These are phyloP conservation scores for Germaria angustata DNA, from an alignment of 2,888 invertebrate genomes.

Conservation along the genomic window DNA sequence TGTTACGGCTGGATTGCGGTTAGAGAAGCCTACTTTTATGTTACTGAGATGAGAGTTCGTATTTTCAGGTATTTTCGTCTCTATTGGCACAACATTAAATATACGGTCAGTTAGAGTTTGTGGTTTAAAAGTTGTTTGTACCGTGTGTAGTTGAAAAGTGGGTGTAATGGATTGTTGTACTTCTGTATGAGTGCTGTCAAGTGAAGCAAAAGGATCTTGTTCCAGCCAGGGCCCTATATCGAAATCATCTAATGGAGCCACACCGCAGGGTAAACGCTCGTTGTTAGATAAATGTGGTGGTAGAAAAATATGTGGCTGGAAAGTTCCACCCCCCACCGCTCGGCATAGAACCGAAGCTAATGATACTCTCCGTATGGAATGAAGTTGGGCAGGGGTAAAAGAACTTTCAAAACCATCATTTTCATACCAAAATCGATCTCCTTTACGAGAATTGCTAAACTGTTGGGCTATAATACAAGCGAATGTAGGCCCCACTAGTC, in stretches of 20 bases:
- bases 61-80: conserved; percentile 40
- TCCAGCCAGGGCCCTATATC: conserved; percentile 79
- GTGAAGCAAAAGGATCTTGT: conserved; percentile 75
- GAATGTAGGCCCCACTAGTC: conserved; percentile 91
- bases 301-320: conserved; percentile 79
- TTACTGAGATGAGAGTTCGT: conserved; percentile 68
- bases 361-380: conserved; percentile 86
- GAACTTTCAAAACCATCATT: conserved; percentile 87
- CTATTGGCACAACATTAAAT: conserved; percentile 68
- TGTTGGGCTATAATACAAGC: conserved; percentile 94
- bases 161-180: background rate
- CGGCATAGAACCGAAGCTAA: conserved; percentile 85
- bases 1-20: conserved; percentile 69
- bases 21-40: conserved; percentile 74
- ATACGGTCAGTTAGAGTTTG: conserved; percentile 68
- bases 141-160: background rate
- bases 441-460: conserved; percentile 88
- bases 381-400: conserved; percentile 88
- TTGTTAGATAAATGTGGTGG: conserved; percentile 77
- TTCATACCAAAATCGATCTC: conserved; percentile 92
- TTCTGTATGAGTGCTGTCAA: conserved; percentile 20
- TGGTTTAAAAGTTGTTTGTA: conserved; percentile 11
- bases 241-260: conserved; percentile 74
- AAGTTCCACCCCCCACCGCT: conserved; percentile 78
- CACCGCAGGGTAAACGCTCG: conserved; percentile 76